Evolutionary conservation across 2,888 invertebrate genomes (phyloP).

Genomic region (Portevinia maculata): DNA sequence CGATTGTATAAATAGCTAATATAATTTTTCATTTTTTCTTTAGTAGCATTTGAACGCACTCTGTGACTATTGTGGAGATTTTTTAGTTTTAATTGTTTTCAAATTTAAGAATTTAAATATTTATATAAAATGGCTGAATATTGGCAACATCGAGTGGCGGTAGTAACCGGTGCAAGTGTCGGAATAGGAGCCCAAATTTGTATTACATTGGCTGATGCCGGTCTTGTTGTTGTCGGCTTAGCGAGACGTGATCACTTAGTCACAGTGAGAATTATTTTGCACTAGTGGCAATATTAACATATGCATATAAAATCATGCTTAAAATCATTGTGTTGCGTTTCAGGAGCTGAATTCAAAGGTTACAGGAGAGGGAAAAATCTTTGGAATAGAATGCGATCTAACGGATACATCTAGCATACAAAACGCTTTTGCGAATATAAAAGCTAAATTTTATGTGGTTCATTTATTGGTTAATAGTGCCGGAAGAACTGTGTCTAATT

Average conservation of each 20-base stretch:
- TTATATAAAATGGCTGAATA: slow-evolving; percentile 72
- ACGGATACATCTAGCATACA: slow-evolving; percentile 79
- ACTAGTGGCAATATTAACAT: no score
- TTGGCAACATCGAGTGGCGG: slow-evolving; percentile 80
- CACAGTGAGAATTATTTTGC: slow-evolving; percentile 80
- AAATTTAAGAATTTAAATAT: neutral
- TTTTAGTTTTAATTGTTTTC: neutral
- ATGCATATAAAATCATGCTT: no score
- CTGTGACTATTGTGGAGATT: neutral
- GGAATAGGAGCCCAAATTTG: slow-evolving; percentile 83
- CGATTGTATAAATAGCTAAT: slow-evolving; percentile 52
- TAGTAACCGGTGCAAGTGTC: slow-evolving; percentile 83
- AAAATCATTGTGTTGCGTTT: slow-evolving; percentile 42
- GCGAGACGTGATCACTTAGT: slow-evolving; percentile 83
- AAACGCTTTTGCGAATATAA: slow-evolving; percentile 79
- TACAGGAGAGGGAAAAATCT: slow-evolving; percentile 80
- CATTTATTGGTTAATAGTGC: slow-evolving; percentile 82
- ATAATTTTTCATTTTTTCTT: slow-evolving; percentile 3
- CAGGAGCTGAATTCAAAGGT: slow-evolving; percentile 79
- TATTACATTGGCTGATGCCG: slow-evolving; percentile 81
- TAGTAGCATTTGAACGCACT: slow-evolving; percentile 38
- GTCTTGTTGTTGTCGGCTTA: slow-evolving; percentile 84
- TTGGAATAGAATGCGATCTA: slow-evolving; percentile 81
- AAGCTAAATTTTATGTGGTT: slow-evolving; percentile 78
- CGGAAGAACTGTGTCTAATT: slow-evolving; percentile 81